Evolutionary conservation across 1,140 invertebrate species (phyloP), one percentile per base, ranked within the genome.

Genomic region (Eciton burchellii): DNA sequence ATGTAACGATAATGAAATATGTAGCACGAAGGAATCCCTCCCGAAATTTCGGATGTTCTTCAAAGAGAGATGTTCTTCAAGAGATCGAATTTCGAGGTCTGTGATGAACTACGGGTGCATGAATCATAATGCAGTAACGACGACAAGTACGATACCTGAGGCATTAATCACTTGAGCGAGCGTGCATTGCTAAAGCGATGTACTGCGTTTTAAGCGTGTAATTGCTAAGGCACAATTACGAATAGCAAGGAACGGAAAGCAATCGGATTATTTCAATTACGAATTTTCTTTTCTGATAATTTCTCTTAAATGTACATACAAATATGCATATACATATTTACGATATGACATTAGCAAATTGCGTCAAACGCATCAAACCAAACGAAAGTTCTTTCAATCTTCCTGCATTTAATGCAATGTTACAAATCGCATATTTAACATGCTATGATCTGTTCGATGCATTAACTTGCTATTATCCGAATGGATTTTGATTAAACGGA

Each of bases 1-100:
- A 35, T 6, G 35, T 35, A 35, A 35, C 6, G 24, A 16, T 52
- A 76, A 65, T 68, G 12, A 35, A 57, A 45, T 68, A 35, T 3
- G 21, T 16, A 52, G 11, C 3, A 19, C 47, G 8, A 6, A 43
- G 35, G 35, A 19, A 24, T 16, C 35, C 6, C 19, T 52, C 4
- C 24, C 5, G 24, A 3, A 35, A n/a, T 41, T 35, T 56, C 43
- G 54, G n/a, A 29, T 45, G 16, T 72, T 49, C 47, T 59, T 41
- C 68, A 73, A 59, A 81, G 54, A 26, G n/a, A 59, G n/a, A 41
- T 43, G 41, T n/a, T n/a, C n/a, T n/a, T n/a, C n/a, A n/a, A n/a
- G n/a, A n/a, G n/a, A 49, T 81, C 41, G 54, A 41, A 41, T 72
- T 72, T 59, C 54, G 11, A 45, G 21, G n/a, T 24, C 11, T 14